Percentiles rank a stretch among this genome's conserved stretches.
phyloP scores from a whole-genome alignment of 2,888 invertebrate genomes.

The Heliconius erato region DNA sequence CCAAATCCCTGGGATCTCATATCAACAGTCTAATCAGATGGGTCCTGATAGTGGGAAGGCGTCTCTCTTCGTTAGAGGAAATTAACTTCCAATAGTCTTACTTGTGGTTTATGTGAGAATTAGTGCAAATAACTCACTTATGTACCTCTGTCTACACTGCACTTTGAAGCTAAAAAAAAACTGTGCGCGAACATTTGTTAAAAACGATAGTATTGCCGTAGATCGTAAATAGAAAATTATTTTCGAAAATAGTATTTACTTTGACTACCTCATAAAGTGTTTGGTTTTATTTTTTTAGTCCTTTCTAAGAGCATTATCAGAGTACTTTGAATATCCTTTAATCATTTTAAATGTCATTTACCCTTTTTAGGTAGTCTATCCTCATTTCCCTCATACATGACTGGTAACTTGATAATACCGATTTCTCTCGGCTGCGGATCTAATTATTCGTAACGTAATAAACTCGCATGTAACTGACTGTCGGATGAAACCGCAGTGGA shows the following conservation, averaged over 20 bases:
- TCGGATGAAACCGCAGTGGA: slow-evolving; percentile 52
- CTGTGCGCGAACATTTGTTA: too few relatives aligned
- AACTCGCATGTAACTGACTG: slow-evolving; percentile 51
- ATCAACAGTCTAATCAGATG: slow-evolving; percentile 48
- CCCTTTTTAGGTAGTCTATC: slow-evolving; percentile 9
- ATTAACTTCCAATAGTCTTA: slow-evolving; percentile 51
- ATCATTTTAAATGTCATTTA: slow-evolving; percentile 21
- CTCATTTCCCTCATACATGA: slow-evolving; percentile 37
- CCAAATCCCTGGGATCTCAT: slow-evolving; percentile 45
- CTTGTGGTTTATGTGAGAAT: slow-evolving; percentile 36
- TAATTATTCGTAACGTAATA: slow-evolving; percentile 52
- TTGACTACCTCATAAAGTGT: too few relatives aligned
- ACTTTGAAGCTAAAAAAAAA: too few relatives aligned
- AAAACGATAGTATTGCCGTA: too few relatives aligned
- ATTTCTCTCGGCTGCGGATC: slow-evolving; percentile 48
- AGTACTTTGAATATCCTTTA: slow-evolving; percentile 10
- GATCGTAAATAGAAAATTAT: too few relatives aligned
- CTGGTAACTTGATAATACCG: slow-evolving; percentile 46
- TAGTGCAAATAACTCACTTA: not conserved
- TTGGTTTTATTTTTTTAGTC: slow-evolving; percentile 22
- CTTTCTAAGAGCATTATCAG: slow-evolving; percentile 30
- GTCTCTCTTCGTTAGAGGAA: slow-evolving; percentile 39
- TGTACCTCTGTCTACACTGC: too few relatives aligned
- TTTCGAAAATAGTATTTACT: too few relatives aligned
- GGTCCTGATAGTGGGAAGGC: slow-evolving; percentile 39